Evolutionary conservation across 1,140 invertebrate species (phyloP).

Genomic region (Latrodectus geometricus): DNA sequence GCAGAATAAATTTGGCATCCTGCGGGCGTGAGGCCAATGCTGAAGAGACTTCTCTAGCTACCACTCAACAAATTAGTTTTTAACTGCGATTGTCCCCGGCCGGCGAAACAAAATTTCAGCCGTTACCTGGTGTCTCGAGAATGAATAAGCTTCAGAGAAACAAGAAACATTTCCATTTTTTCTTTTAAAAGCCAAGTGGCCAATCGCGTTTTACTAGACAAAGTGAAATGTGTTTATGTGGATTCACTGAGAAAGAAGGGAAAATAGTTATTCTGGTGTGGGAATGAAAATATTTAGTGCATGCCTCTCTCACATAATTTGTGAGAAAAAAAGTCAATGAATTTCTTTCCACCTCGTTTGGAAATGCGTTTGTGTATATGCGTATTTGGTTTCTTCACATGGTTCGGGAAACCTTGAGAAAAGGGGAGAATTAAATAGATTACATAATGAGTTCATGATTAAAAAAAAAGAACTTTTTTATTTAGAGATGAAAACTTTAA

Average conservation of each 20-base stretch:
- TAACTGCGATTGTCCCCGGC: conserved; percentile 55
- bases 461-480: conserved; percentile 15
- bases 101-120: conserved; percentile 46
- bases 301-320: not conserved
- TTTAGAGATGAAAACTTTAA: conserved; percentile 23
- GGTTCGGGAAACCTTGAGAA: conserved; percentile 21
- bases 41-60: conserved; percentile 13
- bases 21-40: conserved; percentile 53
- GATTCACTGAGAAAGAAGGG: not conserved
- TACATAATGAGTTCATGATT: conserved; percentile 34
- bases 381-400: not conserved
- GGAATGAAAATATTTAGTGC: conserved; percentile 1
- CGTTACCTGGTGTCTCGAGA: conserved; percentile 51
- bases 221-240: conserved; percentile 49
- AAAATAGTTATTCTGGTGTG: conserved; percentile 14
- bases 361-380: conserved; percentile 7
- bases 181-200: conserved; percentile 51
- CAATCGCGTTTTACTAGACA: conserved; percentile 44
- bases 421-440: conserved; percentile 12
- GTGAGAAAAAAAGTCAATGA: not conserved
- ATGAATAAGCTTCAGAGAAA: conserved; percentile 16
- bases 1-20: conserved; percentile 49
- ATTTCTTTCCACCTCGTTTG: conserved; percentile 9
- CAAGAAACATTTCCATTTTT: conserved; percentile 47
- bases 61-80: conserved; percentile 61